Conservation (phyloP, 2,113 vertebrate species). For the Kobus ellipsiprymnus region DNA sequence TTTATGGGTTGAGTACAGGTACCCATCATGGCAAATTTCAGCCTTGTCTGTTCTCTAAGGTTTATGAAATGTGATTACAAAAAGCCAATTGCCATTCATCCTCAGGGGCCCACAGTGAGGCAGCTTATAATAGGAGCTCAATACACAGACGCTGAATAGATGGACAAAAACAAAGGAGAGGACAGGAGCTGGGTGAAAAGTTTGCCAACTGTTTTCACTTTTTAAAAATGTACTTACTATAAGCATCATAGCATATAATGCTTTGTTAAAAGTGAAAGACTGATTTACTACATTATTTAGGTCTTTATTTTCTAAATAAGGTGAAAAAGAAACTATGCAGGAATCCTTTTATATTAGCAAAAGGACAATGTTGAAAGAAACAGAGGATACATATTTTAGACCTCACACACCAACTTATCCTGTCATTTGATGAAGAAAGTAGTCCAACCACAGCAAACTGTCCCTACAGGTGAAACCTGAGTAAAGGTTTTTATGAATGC, state of each 20-base stretch:
- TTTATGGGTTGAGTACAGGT: neutral
- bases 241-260: neutral
- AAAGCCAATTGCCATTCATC: neutral
- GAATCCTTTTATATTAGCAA: neutral
- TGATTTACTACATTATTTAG: neutral
- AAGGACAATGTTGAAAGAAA: neutral
- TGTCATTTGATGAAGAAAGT: neutral
- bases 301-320: neutral
- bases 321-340: neutral
- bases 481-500: neutral
- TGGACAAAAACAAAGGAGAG: neutral
- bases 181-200: neutral
- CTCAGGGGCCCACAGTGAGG: neutral
- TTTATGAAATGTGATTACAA: conserved; percentile 10
- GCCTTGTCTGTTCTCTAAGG: neutral
- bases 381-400: neutral
- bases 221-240: neutral
- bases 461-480: neutral
- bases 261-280: neutral
- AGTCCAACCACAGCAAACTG: neutral
- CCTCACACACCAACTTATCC: neutral
- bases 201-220: neutral
- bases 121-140: neutral
- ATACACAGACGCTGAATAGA: neutral
- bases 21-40: neutral